Base-by-base conservation (phyloP, 2,113 vertebrate species). In the Zosterops borbonicus region DNA sequence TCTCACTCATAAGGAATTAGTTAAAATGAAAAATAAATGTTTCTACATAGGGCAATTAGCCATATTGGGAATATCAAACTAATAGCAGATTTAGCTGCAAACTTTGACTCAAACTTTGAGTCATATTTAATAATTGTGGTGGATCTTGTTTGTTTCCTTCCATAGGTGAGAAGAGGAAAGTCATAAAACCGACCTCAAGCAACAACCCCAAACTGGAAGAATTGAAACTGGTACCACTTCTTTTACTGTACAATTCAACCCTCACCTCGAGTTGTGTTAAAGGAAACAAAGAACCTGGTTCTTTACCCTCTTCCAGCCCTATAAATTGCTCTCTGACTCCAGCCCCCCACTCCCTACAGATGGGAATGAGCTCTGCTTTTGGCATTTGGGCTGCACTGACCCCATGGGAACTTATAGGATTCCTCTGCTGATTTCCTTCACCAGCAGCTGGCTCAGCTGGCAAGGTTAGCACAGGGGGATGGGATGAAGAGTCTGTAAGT, bases 121-220 rank as follows among this genome's bases (percentile, higher is more conserved):
- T 86, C 31, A 12, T 47, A 11, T 29, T 41, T 89, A 60, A 31
- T 75, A 41, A 49, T 6, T 76, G 15, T 90, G 53, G 68, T 44
- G 31, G 33, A 35, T 92, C 35, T 75, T 12, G 8, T 65, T 65
- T 67, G 7, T 58, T 83, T 96, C 70, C 88, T 76, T 80, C 91
- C 87, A 56, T 42, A 99, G 99, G 98, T 24, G 98, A 98, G 89
- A 98, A 96, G 93, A 98, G 81, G 93, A 99, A 98, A 87, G 33
- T 98, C 65, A 98, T 99, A 87, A 98, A 98, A 21, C 98, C 98
- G 0, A 76, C 80, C 5, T 98, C 98, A 90, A 94, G 97, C 60
- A 97, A 96, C 70, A 98, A 98, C 55, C 96, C 98, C 56, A 98
- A 98, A 90, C 33, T 99, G 52, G 95, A 97, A 67, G 97, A 98